Evolutionary conservation across 2,113 vertebrate genomes (phyloP), one percentile per base, ranked within the genome.

Genomic region (Pyxicephalus adspersus): DNA sequence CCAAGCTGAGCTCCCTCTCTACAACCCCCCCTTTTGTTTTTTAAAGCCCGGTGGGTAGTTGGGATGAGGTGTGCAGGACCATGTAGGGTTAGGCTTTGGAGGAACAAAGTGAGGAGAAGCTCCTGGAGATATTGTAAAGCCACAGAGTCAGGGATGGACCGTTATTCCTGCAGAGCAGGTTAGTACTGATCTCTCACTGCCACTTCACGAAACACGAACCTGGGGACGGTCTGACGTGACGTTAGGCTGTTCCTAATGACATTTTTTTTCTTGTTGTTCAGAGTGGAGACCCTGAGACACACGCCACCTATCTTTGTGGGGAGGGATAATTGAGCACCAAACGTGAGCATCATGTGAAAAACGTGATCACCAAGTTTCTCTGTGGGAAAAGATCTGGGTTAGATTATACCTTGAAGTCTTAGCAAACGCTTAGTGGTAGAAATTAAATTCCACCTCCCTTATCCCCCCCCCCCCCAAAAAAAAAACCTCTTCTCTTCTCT

Each of bases 241-340:
- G 97, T 96, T 97, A 96, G 95, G 96, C 96, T 96, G 97, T 96
- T 96, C 96, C 96, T 97, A 98, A 99, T 98, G 96, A 97, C 96
- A 99, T 96, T 98, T 97, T 98, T 45, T 95, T 95, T 95, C 95
- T 96, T 94, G 93, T 91, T 91, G 91, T 92, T 94, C 94, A 94
- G 95, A 95, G 91, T 92, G 95, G 94, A 95, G 95, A 95, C 95
- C 94, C 95, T 95, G 96, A 92, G 94, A 97, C 96, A 96, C 96
- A 95, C 97, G 97, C 97, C 97, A 99, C 97, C 97, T 98, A 98
- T 98, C 97, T 98, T 97, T 97, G 95, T 96, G 95, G 95, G 95
- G 94, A 97, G 97, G 97, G 96, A 99, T 99, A 98, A 98, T 98
- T 96, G 95, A 94, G 94, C 91, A 93, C 94, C 95, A 94, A 97